phyloP scores from a whole-genome alignment of 2,888 invertebrate species.

The Himalopsyche kuldschensis region DNA sequence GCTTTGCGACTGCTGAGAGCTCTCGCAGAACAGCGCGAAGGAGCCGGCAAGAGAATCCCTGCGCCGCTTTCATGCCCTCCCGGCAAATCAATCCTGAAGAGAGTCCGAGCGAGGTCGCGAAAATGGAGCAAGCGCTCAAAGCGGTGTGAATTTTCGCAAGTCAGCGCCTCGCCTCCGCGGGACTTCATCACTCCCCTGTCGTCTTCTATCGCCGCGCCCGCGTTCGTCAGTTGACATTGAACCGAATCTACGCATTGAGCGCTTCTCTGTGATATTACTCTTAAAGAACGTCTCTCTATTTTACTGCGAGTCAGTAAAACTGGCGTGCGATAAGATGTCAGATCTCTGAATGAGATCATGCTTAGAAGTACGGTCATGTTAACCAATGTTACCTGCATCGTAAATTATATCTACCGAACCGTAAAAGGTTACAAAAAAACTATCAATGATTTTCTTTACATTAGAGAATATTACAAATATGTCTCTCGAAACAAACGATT shows the following conservation, averaged over 20 bases:
- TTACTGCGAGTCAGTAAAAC: background rate
- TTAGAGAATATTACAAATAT: no score
- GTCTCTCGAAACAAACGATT: background rate
- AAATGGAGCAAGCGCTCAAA: constrained; percentile 31
- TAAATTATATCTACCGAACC: no score
- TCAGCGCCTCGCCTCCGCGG: background rate
- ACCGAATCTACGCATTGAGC: background rate
- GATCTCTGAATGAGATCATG: no score
- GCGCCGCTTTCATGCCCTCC: constrained; percentile 29
- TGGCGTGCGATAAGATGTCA: no score
- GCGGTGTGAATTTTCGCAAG: constrained; percentile 34
- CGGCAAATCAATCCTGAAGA: constrained; percentile 37
- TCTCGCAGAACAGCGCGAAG: constrained; percentile 26
- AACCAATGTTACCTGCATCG: no score
- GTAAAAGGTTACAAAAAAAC: no score
- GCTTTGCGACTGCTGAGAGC: constrained; percentile 29
- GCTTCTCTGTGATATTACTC: constrained; percentile 34
- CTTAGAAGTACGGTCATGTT: no score
- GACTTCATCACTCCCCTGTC: background rate
- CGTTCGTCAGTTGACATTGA: constrained; percentile 10
- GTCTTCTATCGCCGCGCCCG: background rate
- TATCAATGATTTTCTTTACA: no score
- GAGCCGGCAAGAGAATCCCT: constrained; percentile 1
- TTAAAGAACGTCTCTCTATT: background rate
- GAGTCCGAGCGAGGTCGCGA: constrained; percentile 33